A percentile compares a stretch with the other conserved stretches of the same genome.
phyloP scores from a whole-genome alignment of 2,113 vertebrate genomes.

The Gopherus evgoodei region DNA sequence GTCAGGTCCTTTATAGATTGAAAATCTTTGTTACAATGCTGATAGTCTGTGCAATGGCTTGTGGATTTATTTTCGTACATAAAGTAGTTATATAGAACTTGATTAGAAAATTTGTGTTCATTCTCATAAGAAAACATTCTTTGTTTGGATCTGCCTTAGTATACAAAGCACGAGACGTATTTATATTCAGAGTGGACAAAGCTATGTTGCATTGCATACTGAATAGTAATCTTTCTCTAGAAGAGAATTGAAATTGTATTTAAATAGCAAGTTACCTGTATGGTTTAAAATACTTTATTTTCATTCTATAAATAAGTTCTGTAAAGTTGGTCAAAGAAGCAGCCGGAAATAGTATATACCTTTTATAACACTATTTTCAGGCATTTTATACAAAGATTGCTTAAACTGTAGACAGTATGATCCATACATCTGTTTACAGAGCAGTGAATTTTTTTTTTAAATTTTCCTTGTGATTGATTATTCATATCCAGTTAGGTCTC shows the following conservation, averaged over 20 bases:
- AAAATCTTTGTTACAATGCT: background rate
- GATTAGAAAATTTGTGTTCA: background rate
- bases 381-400: background rate
- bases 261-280: background rate
- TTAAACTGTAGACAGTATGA: background rate
- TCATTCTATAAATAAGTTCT: background rate
- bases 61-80: background rate
- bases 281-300: background rate
- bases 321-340: background rate
- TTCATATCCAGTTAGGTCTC: background rate
- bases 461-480: background rate
- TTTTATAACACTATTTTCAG: background rate
- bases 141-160: background rate
- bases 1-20: background rate
- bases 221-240: background rate
- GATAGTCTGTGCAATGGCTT: background rate
- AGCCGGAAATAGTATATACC: background rate
- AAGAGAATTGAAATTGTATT: background rate
- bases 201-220: background rate
- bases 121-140: background rate
- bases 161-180: background rate
- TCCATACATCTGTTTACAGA: background rate
- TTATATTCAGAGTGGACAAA: background rate
- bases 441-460: background rate
- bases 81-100: background rate